Percentiles rank a stretch among this genome's conserved stretches.
phyloP scores from a whole-genome alignment of 2,113 vertebrate species.

The Gallinago undulata region DNA sequence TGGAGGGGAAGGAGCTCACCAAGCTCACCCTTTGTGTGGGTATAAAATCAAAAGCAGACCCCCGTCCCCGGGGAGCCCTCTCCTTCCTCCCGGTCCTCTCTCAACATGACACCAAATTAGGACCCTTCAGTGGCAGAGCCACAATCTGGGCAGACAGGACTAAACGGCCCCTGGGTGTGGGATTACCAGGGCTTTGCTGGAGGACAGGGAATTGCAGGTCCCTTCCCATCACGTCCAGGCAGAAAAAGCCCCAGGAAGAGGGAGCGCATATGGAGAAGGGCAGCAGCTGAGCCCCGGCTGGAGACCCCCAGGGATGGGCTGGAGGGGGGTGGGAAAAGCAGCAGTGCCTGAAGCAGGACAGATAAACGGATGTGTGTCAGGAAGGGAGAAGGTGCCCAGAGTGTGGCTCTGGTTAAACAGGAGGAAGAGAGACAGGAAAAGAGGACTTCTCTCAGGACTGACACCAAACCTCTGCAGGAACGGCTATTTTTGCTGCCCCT shows the following conservation, averaged over 20 bases:
- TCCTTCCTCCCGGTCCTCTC: neutral
- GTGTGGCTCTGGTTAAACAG: neutral
- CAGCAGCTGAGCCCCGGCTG: constrained; percentile 45
- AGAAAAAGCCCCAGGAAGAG: neutral
- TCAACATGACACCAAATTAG: constrained; percentile 63
- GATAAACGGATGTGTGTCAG: neutral
- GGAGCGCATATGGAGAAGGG: neutral
- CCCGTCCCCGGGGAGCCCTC: neutral
- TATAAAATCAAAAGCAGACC: neutral
- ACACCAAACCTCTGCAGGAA: neutral
- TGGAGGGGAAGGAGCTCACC: neutral
- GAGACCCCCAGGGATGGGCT: neutral
- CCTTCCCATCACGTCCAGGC: neutral
- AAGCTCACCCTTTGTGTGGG: neutral
- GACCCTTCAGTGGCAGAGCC: constrained; percentile 22
- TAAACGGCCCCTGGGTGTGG: constrained; percentile 20
- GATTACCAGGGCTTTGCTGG: constrained; percentile 41
- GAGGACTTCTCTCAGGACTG: neutral
- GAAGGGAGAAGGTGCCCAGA: neutral
- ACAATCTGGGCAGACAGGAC: constrained; percentile 52
- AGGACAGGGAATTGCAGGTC: constrained; percentile 29
- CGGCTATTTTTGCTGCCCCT: neutral
- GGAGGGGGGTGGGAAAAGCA: neutral
- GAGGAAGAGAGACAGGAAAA: neutral
- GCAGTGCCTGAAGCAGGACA: neutral